phyloP scores from a whole-genome alignment of 1,140 invertebrate genomes.

The Scaptomyza pallida region DNA sequence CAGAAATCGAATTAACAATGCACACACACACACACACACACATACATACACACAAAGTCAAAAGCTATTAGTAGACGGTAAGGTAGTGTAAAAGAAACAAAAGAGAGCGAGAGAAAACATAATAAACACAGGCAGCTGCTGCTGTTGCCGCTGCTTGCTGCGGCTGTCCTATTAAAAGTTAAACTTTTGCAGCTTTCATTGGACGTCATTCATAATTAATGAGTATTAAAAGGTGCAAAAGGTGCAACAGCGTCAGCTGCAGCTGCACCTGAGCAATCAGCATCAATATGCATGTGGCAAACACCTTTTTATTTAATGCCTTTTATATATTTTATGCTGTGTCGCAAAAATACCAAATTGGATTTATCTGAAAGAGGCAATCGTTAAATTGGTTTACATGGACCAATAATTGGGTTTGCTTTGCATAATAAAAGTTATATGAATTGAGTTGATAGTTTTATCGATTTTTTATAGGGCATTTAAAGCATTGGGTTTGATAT shows the following conservation, averaged over 20 bases:
- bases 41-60: constrained; percentile 33
- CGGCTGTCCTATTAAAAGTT: constrained; percentile 63
- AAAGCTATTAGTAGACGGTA: constrained; percentile 44
- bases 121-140: constrained; percentile 36
- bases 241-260: constrained; percentile 39
- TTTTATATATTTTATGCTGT: no score
- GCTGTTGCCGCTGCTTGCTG: constrained; percentile 31
- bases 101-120: not conserved
- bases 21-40: constrained; percentile 31
- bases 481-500: no score
- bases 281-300: not conserved
- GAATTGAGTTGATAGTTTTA: not conserved
- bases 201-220: constrained; percentile 62
- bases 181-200: constrained; percentile 63
- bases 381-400: not conserved
- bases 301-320: not conserved
- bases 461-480: no score
- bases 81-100: not conserved
- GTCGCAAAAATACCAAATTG: no score
- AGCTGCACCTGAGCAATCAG: not conserved
- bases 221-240: constrained; percentile 31
- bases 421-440: not conserved
- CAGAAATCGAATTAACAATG: constrained; percentile 67
- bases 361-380: not conserved
- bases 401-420: not conserved